Evolutionary conservation across 2,888 invertebrate genomes (phyloP).

Genomic region (Ochropacha duplaris): DNA sequence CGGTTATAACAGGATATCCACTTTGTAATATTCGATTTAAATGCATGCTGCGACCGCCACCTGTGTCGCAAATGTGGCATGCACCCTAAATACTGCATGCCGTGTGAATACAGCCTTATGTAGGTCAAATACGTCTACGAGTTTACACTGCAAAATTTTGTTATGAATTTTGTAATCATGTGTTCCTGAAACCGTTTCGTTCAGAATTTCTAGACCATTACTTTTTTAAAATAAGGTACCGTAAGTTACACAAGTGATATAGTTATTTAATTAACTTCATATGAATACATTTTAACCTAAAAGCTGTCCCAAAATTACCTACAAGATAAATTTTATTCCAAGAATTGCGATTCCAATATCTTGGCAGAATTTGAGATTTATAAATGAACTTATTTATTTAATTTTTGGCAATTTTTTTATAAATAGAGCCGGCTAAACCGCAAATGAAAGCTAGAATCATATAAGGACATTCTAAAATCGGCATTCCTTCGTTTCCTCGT

Average conservation of each 20-base stretch:
- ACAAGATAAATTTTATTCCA: no score
- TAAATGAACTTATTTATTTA: no score
- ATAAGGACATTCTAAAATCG: neutral
- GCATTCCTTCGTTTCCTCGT: neutral
- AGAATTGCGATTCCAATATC: no score
- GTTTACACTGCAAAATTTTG: constrained; percentile 3
- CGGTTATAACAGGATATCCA: constrained; percentile 38
- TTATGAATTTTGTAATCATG: neutral
- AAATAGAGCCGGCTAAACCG: no score
- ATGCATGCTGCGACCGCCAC: constrained; percentile 55
- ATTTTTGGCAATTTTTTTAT: no score
- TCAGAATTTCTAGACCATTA: neutral
- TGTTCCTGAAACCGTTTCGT: neutral
- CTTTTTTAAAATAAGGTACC: no score
- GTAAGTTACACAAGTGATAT: no score
- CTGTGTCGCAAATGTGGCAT: constrained; percentile 23
- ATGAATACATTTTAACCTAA: no score
- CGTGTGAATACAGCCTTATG: neutral
- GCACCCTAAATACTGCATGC: constrained; percentile 24
- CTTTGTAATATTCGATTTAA: constrained; percentile 68
- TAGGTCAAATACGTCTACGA: constrained; percentile 4
- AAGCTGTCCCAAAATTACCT: no score
- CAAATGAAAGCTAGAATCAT: no score
- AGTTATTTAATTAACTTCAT: no score
- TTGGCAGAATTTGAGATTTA: no score